Evolutionary conservation across 2,888 invertebrate genomes (phyloP).

Genomic region (Notocelia uddmanniana): DNA sequence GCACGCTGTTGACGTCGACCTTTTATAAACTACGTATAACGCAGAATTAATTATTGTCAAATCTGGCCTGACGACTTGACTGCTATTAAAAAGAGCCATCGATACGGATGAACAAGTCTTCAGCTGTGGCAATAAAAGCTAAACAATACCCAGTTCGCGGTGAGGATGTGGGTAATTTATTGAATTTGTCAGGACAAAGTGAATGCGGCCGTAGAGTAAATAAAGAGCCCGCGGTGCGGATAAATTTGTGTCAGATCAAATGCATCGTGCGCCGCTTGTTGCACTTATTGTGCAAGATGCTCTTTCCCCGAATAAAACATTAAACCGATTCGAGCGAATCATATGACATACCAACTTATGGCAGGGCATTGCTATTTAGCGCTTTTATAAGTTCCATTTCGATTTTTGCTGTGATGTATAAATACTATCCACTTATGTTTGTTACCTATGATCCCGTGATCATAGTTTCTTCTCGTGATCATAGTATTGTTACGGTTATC

Average conservation of each 20-base stretch:
- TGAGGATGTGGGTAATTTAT: constrained; percentile 85
- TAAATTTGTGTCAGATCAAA: constrained; percentile 86
- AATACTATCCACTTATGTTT: too few relatives aligned
- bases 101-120: constrained; percentile 75
- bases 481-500: too few relatives aligned
- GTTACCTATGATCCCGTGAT: background rate
- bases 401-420: background rate
- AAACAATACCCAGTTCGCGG: constrained; percentile 64
- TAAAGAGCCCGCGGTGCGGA: constrained; percentile 80
- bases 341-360: background rate
- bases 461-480: too few relatives aligned
- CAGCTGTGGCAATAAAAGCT: constrained; percentile 78
- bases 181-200: constrained; percentile 85
- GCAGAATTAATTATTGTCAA: background rate
- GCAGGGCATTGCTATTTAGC: background rate
- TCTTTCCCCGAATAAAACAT: constrained; percentile 35
- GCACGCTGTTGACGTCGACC: too few relatives aligned
- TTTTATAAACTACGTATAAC: too few relatives aligned
- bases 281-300: constrained; percentile 70
- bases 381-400: background rate
- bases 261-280: constrained; percentile 80
- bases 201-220: constrained; percentile 79
- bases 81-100: constrained; percentile 72
- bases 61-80: background rate
- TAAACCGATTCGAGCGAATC: constrained; percentile 7